These are phyloP conservation scores for Microdon myrmicae DNA, from an alignment of 2,888 invertebrate species.

Conservation along the genomic window DNA sequence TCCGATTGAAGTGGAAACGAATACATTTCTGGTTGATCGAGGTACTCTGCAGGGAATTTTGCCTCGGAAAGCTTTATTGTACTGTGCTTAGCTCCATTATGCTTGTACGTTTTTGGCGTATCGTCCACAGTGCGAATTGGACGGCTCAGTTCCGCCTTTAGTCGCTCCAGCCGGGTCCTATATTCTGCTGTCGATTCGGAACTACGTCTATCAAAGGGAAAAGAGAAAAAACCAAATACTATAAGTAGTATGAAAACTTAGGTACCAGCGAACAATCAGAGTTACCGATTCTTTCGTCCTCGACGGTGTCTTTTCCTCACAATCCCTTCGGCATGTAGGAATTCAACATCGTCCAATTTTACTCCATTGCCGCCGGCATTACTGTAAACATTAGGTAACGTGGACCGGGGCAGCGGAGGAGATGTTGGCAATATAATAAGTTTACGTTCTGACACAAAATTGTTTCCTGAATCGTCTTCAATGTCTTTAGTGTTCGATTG, in stretches of 20 bases:
- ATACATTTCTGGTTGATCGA: conserved; percentile 32
- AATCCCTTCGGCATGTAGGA: conserved; percentile 62
- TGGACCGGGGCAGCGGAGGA: conserved; percentile 63
- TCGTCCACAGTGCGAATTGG: conserved; percentile 56
- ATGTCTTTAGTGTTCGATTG: conserved; percentile 67
- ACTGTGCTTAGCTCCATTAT: conserved; percentile 34
- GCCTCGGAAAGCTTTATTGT: conserved; percentile 23
- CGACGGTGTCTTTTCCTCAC: conserved; percentile 62
- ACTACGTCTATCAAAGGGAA: conserved; percentile 54
- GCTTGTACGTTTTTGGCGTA: conserved; percentile 30
- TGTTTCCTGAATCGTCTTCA: conserved; percentile 65
- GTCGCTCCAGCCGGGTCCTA: conserved; percentile 58
- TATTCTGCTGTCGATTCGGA: conserved; percentile 57
- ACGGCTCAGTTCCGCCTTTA: conserved; percentile 63
- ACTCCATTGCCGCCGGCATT: conserved; percentile 67
- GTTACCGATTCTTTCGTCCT: conserved; percentile 63
- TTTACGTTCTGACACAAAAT: conserved; percentile 64
- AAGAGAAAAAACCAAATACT: conserved; percentile 4
- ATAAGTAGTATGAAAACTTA: not conserved
- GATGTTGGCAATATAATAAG: conserved; percentile 64
- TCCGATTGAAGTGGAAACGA: not conserved
- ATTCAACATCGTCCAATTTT: conserved; percentile 65
- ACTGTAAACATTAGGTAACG: conserved; percentile 65
- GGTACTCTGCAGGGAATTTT: conserved; percentile 32
- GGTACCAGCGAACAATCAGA: not conserved